These are phyloP conservation scores for Chelidonichthys spinosus DNA, from an alignment of 2,797 vertebrate species.

Conservation along the genomic window DNA sequence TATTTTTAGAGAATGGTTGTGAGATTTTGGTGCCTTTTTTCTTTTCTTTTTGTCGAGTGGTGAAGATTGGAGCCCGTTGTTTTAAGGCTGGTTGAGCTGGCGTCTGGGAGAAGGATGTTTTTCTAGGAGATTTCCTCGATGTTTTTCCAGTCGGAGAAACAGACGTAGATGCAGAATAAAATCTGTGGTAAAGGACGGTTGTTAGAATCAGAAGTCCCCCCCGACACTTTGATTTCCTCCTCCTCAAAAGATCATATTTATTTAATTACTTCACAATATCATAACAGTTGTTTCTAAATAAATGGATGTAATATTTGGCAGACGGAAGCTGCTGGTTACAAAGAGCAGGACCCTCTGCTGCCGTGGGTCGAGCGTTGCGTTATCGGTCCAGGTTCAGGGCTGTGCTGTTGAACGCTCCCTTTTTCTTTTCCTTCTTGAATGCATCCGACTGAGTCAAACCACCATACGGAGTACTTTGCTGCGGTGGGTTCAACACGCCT, in stretches of 20 bases:
- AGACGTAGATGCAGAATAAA: slow-evolving; percentile 14
- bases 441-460: slow-evolving; percentile 47
- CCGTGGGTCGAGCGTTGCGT: slow-evolving; percentile 45
- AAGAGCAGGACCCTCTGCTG: slow-evolving; percentile 47
- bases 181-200: slow-evolving; percentile 23
- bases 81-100: slow-evolving; percentile 57
- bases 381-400: slow-evolving; percentile 32
- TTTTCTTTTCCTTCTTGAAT: slow-evolving; percentile 44
- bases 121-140: slow-evolving; percentile 23
- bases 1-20: slow-evolving; percentile 39
- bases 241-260: slow-evolving; percentile 69
- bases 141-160: slow-evolving; percentile 27
- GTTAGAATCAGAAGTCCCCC: slow-evolving; percentile 41
- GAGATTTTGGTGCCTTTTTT: slow-evolving; percentile 70
- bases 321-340: slow-evolving; percentile 30
- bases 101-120: slow-evolving; percentile 38
- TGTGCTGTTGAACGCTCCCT: slow-evolving; percentile 45
- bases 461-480: slow-evolving; percentile 42
- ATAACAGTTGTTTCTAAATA: slow-evolving; percentile 57
- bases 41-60: slow-evolving; percentile 48
- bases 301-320: slow-evolving; percentile 55
- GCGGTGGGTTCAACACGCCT: slow-evolving; percentile 43
- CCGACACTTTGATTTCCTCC: slow-evolving; percentile 35
- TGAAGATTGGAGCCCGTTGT: slow-evolving; percentile 43
- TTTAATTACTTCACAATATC: slow-evolving; percentile 64